Base-by-base conservation (phyloP, 2,888 invertebrate species). In the Prosapia bicincta region DNA sequence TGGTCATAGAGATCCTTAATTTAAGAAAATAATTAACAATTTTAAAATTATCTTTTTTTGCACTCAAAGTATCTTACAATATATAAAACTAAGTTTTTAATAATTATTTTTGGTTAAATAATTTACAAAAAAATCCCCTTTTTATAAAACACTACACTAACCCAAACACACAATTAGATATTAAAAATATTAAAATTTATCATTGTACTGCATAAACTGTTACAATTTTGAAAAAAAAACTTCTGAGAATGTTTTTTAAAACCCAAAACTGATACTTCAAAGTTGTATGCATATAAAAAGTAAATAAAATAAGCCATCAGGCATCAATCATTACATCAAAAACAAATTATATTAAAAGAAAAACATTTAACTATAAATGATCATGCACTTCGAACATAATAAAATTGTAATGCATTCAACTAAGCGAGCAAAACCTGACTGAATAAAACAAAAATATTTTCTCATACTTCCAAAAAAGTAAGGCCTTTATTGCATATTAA, bases 391-490 rank as follows among this genome's bases (percentile, higher is more conserved):
- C n/a, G 20, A 54, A 54, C 54, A 54, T 54, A 54, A 20, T 20
- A 20, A 20, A 54, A 54, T 20, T 5, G 3, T 2, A 54, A 54
- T 54, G 54, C 54, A 54, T 20, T 54, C 54, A 9, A 54, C 20
- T 20, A 5, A 20, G 25, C 74, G 69, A 69, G 74, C 74, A 74
- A 65, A 74, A 67, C 23, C 25, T 26, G 65, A 65, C 28, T 54
- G 32, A 74, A 69, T 54, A 74, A 28, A 69, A 69, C 26, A 69
- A 69, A 74, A 20, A 23, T 13, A 25, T 24, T 15, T 68, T 26
- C 24, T 69, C 74, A 68, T 84, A 84, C 84, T 84, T 84, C 84
- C 84, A 84, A 84, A 72, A 72, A 69, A 70, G 72, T 83, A 83
- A 83, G 74, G 69, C 68, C 84, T 66, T 74, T 69, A n/a, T n/a